Evolutionary conservation across 2,113 vertebrate species (phyloP).

Genomic region (Antechinus stuartii): DNA sequence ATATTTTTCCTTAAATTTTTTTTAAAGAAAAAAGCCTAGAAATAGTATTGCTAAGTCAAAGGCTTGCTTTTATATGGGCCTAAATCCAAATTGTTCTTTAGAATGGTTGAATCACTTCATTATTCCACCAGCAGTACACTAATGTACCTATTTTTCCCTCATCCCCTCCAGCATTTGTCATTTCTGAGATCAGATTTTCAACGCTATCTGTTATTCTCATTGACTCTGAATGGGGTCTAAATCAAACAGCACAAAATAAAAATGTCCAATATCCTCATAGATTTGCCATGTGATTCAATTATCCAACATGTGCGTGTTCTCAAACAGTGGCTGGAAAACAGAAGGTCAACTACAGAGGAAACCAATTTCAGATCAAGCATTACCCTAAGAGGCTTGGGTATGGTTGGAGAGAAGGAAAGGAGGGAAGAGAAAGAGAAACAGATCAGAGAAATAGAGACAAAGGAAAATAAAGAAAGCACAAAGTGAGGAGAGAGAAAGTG

Average conservation of each 20-base stretch:
- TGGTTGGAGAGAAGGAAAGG: neutral
- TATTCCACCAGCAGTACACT: neutral
- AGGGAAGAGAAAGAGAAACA: neutral
- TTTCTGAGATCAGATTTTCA: neutral
- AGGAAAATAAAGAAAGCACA: neutral
- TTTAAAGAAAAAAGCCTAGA: neutral
- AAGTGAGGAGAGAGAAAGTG: neutral
- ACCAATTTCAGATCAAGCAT: neutral
- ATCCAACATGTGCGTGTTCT: neutral
- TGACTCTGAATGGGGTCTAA: constrained; percentile 47
- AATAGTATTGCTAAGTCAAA: neutral
- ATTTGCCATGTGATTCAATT: neutral
- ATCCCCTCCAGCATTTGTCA: neutral
- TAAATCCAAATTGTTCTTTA: neutral
- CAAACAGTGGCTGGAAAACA: neutral
- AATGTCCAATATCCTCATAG: neutral
- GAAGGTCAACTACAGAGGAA: neutral
- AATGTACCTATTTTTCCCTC: neutral
- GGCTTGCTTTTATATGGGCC: neutral
- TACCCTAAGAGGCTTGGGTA: neutral
- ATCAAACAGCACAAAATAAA: constrained; percentile 2
- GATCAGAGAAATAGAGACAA: neutral
- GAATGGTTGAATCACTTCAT: neutral
- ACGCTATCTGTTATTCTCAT: constrained; percentile 54
- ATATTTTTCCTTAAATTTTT: neutral